A percentile compares a stretch with the other conserved stretches of the same genome.
phyloP scores from a whole-genome alignment of 2,113 vertebrate species.

The Pampusana beccarii region DNA sequence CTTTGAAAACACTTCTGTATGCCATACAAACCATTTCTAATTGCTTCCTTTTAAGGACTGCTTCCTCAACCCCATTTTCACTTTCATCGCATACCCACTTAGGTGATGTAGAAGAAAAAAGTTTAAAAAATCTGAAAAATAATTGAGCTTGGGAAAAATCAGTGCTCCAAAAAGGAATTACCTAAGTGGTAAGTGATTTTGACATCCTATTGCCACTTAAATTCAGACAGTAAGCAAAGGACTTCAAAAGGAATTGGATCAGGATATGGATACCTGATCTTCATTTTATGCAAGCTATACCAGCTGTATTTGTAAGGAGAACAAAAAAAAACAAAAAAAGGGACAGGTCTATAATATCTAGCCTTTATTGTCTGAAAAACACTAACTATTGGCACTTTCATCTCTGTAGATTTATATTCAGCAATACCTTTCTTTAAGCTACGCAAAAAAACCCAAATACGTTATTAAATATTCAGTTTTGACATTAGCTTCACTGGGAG shows the following conservation, averaged over 20 bases:
- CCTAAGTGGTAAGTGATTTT: background rate
- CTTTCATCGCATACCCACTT: background rate
- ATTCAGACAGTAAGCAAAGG: background rate
- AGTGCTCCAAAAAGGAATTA: background rate
- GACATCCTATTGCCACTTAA: background rate
- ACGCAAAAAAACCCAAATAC: slow-evolving; percentile 3
- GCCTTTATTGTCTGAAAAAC: background rate
- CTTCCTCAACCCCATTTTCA: background rate
- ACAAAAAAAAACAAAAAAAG: background rate
- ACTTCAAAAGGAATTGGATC: background rate
- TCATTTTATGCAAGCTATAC: background rate
- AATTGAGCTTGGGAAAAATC: background rate
- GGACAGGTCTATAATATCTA: background rate
- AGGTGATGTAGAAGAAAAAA: background rate
- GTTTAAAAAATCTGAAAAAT: background rate
- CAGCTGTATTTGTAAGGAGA: background rate
- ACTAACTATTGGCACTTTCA: background rate
- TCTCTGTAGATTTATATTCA: background rate
- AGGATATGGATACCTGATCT: background rate
- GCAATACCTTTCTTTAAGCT: background rate
- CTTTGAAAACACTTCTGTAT: background rate
- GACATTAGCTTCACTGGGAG: background rate
- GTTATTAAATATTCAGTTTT: slow-evolving; percentile 34
- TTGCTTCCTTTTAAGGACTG: background rate
- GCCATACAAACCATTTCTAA: background rate